These are phyloP conservation scores for Poeciliopsis presidionis DNA, from an alignment of 2,797 vertebrate genomes.

Conservation along the genomic window DNA sequence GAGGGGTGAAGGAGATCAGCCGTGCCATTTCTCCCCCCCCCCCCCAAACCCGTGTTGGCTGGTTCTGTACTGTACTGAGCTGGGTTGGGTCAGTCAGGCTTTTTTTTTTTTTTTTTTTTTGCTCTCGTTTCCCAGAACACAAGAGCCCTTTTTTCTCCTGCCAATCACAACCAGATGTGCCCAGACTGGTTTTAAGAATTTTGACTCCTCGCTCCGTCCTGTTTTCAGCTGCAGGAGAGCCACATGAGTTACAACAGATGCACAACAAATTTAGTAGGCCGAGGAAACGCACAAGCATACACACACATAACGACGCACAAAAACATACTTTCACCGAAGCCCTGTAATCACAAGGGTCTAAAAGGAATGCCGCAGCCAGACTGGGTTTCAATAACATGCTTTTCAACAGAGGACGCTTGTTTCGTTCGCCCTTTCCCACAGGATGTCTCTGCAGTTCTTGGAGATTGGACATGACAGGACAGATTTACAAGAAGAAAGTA, in stretches of 20 bases:
- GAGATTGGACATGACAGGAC: conserved; percentile 64
- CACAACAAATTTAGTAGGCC: conserved; percentile 39
- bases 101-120: conserved; percentile 2
- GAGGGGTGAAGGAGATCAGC: conserved; percentile 48
- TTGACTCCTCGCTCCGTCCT: conserved; percentile 43
- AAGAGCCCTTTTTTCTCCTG: conserved; percentile 67
- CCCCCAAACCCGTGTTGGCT: conserved; percentile 37
- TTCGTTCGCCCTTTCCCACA: conserved; percentile 54
- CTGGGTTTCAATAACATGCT: conserved; percentile 66
- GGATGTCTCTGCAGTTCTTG: conserved; percentile 55
- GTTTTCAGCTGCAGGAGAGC: conserved; percentile 34
- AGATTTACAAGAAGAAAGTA: conserved; percentile 65
- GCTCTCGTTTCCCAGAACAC: conserved; percentile 76
- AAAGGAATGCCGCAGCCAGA: conserved; percentile 63
- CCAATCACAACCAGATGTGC: conserved; percentile 83
- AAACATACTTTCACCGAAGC: conserved; percentile 35
- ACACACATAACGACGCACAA: conserved; percentile 32
- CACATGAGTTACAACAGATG: conserved; percentile 30
- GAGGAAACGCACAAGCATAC: conserved; percentile 20
- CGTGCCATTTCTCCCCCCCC: conserved; percentile 16
- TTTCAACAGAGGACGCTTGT: conserved; percentile 57
- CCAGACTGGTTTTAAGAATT: conserved; percentile 68
- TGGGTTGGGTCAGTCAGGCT: conserved; percentile 49
- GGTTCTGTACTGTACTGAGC: conserved; percentile 48
- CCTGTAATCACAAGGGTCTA: conserved; percentile 65